Evolutionary conservation across 1,140 invertebrate genomes (phyloP).

Genomic region (Nylanderia fulva): DNA sequence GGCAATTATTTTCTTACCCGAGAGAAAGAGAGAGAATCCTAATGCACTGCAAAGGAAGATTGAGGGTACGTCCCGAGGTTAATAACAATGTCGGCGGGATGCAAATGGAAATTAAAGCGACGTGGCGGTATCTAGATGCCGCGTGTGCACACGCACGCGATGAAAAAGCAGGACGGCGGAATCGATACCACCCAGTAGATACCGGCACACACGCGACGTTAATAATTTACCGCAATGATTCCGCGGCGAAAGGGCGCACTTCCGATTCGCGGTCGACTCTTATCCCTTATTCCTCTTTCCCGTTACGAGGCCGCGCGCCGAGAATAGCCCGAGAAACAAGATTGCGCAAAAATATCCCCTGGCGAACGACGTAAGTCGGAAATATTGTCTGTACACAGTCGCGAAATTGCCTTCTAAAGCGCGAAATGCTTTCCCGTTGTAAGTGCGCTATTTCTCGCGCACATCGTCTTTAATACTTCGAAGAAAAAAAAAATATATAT

Average conservation of each 20-base stretch:
- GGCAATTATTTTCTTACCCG: constrained; percentile 40
- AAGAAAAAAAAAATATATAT: no score
- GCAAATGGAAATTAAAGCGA: constrained; percentile 59
- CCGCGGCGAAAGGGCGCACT: constrained; percentile 51
- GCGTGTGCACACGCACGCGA: constrained; percentile 58
- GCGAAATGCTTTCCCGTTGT: neutral
- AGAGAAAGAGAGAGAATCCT: no score
- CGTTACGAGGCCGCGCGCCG: constrained; percentile 6
- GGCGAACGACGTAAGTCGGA: neutral
- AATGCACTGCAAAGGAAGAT: constrained; percentile 11
- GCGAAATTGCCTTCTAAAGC: neutral
- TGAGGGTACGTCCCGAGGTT: constrained; percentile 25
- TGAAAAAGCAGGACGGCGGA: constrained; percentile 64
- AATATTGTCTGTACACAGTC: neutral
- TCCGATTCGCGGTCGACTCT: constrained; percentile 48
- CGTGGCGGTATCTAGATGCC: constrained; percentile 24
- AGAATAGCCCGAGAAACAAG: constrained; percentile 29
- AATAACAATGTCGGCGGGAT: constrained; percentile 45
- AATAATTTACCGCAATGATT: constrained; percentile 73
- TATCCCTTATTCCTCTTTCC: constrained; percentile 51
- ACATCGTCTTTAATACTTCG: no score
- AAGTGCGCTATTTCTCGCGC: no score
- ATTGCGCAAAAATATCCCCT: constrained; percentile 30
- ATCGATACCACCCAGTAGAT: constrained; percentile 71
- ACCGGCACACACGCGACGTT: constrained; percentile 75